These are phyloP conservation scores for Lerema accius DNA, from an alignment of 1,140 invertebrate species.

Conservation along the genomic window DNA sequence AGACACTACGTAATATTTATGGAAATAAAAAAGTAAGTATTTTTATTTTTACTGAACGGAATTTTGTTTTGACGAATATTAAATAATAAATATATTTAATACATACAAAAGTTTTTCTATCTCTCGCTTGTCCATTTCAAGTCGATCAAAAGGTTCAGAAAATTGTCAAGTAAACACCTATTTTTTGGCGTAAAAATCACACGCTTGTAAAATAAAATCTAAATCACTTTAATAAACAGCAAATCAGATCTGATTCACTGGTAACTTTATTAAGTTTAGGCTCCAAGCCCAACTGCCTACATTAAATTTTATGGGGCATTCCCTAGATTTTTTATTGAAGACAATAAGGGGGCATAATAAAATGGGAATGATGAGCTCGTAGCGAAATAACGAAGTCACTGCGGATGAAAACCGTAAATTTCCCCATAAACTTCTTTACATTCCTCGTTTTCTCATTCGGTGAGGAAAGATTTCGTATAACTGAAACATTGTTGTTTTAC, in stretches of 20 bases:
- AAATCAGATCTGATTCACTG: constrained; percentile 40
- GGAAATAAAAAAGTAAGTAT: too few species aligned
- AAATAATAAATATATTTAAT: too few species aligned
- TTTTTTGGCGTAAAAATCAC: too few species aligned
- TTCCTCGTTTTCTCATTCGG: constrained; percentile 23
- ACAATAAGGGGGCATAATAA: constrained; percentile 61
- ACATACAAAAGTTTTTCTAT: too few species aligned
- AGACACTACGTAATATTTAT: too few species aligned
- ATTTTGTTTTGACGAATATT: too few species aligned
- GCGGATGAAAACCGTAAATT: constrained; percentile 34
- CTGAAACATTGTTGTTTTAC: constrained; percentile 19
- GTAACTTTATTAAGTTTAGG: constrained; percentile 34
- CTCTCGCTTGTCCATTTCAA: too few species aligned
- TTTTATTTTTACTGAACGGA: too few species aligned
- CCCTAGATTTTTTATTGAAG: constrained; percentile 60
- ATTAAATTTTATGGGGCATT: constrained; percentile 54
- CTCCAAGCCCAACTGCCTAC: constrained; percentile 30
- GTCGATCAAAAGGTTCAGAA: too few species aligned
- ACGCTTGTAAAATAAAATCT: neutral
- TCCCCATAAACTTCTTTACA: constrained; percentile 33
- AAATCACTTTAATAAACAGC: constrained; percentile 20
- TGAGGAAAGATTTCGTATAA: constrained; percentile 11
- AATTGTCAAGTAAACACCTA: too few species aligned
- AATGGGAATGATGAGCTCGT: constrained; percentile 51
- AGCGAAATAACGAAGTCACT: constrained; percentile 38